These are phyloP conservation scores for Pan troglodytes DNA, from an alignment of 2,113 vertebrate species.

Conservation along the genomic window NHGRI_mPanTro3-v2.1_pri NC_072402.2:78887001-78887500, in stretches of 20 bases:
- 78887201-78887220: neutral
- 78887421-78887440: fast-evolving
- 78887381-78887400: neutral
- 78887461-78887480: neutral
- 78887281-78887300: neutral
- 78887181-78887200: neutral
- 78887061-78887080: neutral
- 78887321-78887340: neutral
- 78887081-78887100: neutral
- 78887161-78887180: neutral
- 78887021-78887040: neutral
- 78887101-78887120: neutral
- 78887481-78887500: neutral
- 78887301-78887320: neutral
- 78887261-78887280: neutral
- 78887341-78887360: neutral
- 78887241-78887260: neutral
- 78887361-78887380: neutral
- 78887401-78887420: neutral
- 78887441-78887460: neutral
- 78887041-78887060: neutral
- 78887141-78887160: neutral
- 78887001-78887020: neutral
- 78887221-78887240: neutral
- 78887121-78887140: neutral